Evolutionary conservation across 2,797 vertebrate species (phyloP), one percentile per base, ranked within the genome.

Genomic region (Premnoplex brunnescens): DNA sequence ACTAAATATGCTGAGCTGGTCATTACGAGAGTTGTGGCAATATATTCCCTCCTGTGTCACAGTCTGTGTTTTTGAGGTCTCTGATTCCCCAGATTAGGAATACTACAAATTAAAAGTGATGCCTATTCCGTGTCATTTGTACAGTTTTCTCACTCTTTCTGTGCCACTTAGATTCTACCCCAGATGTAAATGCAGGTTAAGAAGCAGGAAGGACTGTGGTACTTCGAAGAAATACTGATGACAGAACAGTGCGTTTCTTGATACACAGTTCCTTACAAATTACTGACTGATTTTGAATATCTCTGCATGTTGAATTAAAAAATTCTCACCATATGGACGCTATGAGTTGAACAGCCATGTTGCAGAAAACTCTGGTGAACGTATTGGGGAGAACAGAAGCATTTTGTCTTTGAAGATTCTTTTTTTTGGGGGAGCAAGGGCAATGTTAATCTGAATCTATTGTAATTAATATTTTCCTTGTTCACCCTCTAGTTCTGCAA

Each of bases 231-330:
- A 91, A 79, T 48, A 39, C n/a, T 75, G 17, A 44, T 77, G 77
- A 44, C 63, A 69, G 80, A 92, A 83, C 27, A 62, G 52, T n/a
- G 39, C 39, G 26, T 68, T 94, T 83, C 55, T 79, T 83, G 67
- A 82, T 91, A 89, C 18, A 36, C 21, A 55, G 24, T 80, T 76
- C 17, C 44, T 89, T 89, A 63, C 16, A 28, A 78, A 79, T 93
- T 83, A 37, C 58, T 20, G 28, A 82, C 56, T 76, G 20, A 32
- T 87, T 91, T 75, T 90, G 34, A 89, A 77, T 93, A 55, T 75
- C 46, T 96, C 94, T 84, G 56, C 10, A n/a, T 69, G 71, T 66
- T 91, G 81, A 86, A 66, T 87, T 86, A 32, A 55, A 73, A 68
- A 58, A 39, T 0, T 0, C 44, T 91, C 48, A 54, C 74, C 66